Evolutionary conservation across 1,140 invertebrate species (phyloP), one percentile per base, ranked within the genome.

Genomic region (Brachionus rubens): DNA sequence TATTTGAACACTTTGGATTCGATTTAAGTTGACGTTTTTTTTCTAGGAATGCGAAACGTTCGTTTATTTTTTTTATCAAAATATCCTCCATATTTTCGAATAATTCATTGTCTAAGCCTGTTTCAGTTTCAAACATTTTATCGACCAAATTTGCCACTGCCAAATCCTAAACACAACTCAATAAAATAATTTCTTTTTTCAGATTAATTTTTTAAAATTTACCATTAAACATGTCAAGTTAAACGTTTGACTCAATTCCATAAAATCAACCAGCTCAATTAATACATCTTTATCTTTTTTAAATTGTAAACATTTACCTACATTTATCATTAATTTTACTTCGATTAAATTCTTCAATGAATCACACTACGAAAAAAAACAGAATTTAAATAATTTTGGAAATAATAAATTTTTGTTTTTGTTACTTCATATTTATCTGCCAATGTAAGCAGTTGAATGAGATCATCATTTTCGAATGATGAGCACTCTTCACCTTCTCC

Each of bases 401-500:
- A n/a, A n/a, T n/a, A n/a, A 12, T 40, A 10, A 62, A 62, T 40
- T 16, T 33, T 62, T 33, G 7, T 40, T 40, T 40, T 12, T 10
- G 19, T 40, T 65, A 65, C 68, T 54, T 72, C 46, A 72, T 72
- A 72, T 72, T 72, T 72, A 4, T 72, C 68, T 6, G 68, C 68
- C n/a, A 72, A 14, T 16, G 68, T 72, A 0, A 72, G 46, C 5
- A 72, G 24, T 10, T n/a, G 46, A 24, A 72, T 50, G 7, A 72
- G 12, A 10, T 48, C 50, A 40, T 48, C 10, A 16, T 50, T 40
- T 14, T 50, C 46, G 3, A 50, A 36, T 10, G n/a, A n/a, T n/a
- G 48, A 9, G 19, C 19, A 33, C 3, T 70, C 30, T 19, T 19
- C 19, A 36, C 50, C 28, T 2, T 70, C 19, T 12, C 19, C 19